A percentile compares a stretch with the other conserved stretches of the same genome.
These are phyloP conservation scores for Steinernema hermaphroditum DNA, from an alignment of 2,888 invertebrate species.

Conservation along the genomic window DNA sequence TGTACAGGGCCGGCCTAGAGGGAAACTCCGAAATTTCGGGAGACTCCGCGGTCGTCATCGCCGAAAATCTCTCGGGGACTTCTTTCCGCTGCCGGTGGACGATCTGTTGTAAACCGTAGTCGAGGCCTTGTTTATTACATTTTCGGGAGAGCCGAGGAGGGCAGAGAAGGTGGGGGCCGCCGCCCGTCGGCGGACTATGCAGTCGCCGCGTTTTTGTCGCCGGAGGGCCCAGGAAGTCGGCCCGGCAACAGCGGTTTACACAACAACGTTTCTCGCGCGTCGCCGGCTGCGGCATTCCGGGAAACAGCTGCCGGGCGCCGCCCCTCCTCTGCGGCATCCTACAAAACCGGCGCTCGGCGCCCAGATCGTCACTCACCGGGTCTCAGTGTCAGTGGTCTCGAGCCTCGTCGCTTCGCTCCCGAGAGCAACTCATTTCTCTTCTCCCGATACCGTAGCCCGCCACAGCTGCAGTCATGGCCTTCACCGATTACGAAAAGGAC, in stretches of 20 bases:
- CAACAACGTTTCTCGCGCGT: slow-evolving; percentile 9
- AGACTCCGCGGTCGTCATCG: neutral
- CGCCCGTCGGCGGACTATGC: neutral
- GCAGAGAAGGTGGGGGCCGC: slow-evolving; percentile 4
- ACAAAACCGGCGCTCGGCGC: slow-evolving; percentile 15
- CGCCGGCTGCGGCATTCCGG: slow-evolving; percentile 4
- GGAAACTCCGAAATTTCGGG: too few species aligned
- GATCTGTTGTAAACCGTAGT: slow-evolving; percentile 29
- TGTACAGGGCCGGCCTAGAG: too few species aligned
- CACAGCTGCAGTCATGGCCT: slow-evolving; percentile 38
- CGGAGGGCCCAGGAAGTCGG: slow-evolving; percentile 1
- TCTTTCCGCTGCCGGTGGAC: neutral
- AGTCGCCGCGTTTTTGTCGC: slow-evolving; percentile 12
- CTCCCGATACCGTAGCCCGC: neutral
- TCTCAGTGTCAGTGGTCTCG: slow-evolving; percentile 11
- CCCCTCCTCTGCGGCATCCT: neutral
- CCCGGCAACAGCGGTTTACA: slow-evolving; percentile 21
- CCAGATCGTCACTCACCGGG: slow-evolving; percentile 21
- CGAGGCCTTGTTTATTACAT: slow-evolving; percentile 24
- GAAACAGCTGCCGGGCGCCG: slow-evolving; percentile 25
- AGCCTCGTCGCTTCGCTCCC: slow-evolving; percentile 19
- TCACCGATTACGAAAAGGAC: slow-evolving; percentile 60
- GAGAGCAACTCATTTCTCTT: slow-evolving; percentile 1
- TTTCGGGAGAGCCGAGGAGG: neutral
- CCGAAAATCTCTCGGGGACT: neutral